phyloP scores from a whole-genome alignment of 2,797 vertebrate species.

The Enoplosus armatus region DNA sequence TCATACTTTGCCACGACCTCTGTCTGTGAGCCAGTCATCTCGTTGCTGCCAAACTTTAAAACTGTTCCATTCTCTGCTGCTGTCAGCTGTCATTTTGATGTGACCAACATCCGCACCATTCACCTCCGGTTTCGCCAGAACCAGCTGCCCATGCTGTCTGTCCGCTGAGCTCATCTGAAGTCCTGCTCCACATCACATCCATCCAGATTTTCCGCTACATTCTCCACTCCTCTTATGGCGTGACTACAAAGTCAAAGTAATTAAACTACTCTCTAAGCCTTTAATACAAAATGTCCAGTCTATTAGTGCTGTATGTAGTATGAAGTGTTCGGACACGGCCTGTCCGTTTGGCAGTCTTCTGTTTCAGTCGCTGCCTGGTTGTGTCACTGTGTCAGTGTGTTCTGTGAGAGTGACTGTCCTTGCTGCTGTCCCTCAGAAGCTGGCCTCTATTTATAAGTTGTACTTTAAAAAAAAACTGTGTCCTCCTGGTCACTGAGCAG shows the following conservation, averaged over 20 bases:
- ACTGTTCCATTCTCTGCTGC: neutral
- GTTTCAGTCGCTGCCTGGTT: neutral
- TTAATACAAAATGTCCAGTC: neutral
- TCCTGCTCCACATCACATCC: neutral
- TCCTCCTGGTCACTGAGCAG: constrained; percentile 50
- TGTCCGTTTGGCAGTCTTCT: neutral
- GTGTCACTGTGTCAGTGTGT: constrained; percentile 30
- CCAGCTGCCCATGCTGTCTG: neutral
- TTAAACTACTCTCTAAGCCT: neutral
- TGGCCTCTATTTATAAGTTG: constrained; percentile 65
- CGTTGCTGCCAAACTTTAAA: neutral
- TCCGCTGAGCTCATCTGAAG: neutral
- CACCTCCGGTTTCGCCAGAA: neutral
- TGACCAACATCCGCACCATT: neutral
- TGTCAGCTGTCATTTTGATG: neutral
- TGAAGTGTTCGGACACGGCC: neutral
- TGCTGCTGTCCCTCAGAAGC: constrained; percentile 54
- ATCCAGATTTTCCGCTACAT: neutral
- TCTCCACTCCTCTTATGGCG: neutral
- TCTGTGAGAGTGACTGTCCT: constrained; percentile 51
- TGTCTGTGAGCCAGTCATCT: neutral
- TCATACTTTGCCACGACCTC: neutral
- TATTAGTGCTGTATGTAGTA: neutral
- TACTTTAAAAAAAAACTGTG: constrained; percentile 41
- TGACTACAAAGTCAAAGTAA: neutral